Base-by-base conservation (phyloP, 2,888 invertebrate genomes). In the Oscheius sp. region DNA sequence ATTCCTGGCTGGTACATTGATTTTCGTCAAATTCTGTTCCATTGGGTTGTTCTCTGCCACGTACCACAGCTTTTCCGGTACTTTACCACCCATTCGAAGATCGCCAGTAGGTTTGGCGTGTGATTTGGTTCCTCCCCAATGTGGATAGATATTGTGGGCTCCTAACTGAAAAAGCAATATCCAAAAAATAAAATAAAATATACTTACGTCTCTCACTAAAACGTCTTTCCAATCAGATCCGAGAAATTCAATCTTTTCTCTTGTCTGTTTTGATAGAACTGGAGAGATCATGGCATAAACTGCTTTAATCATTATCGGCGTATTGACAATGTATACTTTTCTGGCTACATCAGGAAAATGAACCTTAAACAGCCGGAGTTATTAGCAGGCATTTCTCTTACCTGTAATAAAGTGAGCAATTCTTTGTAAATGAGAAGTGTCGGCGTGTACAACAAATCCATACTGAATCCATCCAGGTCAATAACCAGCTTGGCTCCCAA, bases 401-500 rank as follows among this genome's bases (percentile, higher is more conserved):
- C 82, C 82, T 86, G 86, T 61, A 86, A 53, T 29, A 80, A 25
- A 25, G 77, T 78, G 23, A 86, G 76, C 56, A 87, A 56, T 53
- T 78, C 79, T 69, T 85, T 64, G 77, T 86, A 86, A 23, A 81
- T 76, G 73, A 83, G 84, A n/a, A 86, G 63, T 25, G 83, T 79
- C 23, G 83, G 81, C 21, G 82, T 82, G 72, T 79, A 82, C 35
- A 35, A 35, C 35, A 35, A 9, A 9, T 35, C 86, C 76, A 76
- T 83, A 69, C 73, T 80, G 73, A 87, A 87, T 16, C 86, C 87
- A 23, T 85, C 85, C 56, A 86, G 73, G 70, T 86, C 86, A 72
- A 87, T 80, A 49, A 87, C 79, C 18, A 87, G 80, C 43, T 78
- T 78, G 41, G 84, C 77, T 69, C 86, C 86, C 27, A 84, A 73